Base-by-base conservation (phyloP, 2,888 invertebrate genomes). In the Chironomus tentans region DNA sequence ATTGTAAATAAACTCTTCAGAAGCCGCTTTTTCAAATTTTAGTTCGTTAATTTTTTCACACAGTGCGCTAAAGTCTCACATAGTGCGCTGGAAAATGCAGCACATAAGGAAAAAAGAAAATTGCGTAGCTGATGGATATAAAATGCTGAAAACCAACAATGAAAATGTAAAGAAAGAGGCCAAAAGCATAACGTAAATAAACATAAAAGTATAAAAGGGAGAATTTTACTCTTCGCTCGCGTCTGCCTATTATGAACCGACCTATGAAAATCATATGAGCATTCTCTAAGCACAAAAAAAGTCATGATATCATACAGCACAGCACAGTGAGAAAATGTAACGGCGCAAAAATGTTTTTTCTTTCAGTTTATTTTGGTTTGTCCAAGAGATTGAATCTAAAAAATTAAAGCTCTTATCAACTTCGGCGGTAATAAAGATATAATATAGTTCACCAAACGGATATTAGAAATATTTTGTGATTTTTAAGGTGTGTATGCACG, bases 291-390 rank as follows among this genome's bases (percentile, higher is more conserved):
- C 18, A 24, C 21, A 24, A 65, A 65, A 24, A 56, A 71, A 28
- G 62, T 38, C 46, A 22, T 62, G 72, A 24, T 73, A 73, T 73
- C 72, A 70, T 22, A 69, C 15, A 46, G 56, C 48, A 48, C 48
- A 48, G 21, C 15, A 18, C 4, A 48, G 72, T 61, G 62, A 61
- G 62, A 61, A 73, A 73, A 62, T 62, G 72, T 48, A 62, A 73
- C 61, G 72, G 71, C 71, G 71, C 71, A 73, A 62, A 73, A 73
- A 73, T 48, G 18, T 10, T 70, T 70, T 38, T 38, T 68, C 56
- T 70, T 71, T 73, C 72, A 73, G 72, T 73, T 73, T 24, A 56
- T 56, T 15, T 62, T 73, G 18, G 72, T 73, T 56, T 38, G 72
- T 62, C 24, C 15, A 62, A 18, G 15, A 61, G 28, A 61, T 61